Percentiles rank a stretch among this genome's conserved stretches.
Evolutionary conservation across 2,888 invertebrate species (phyloP).

Genomic region (Eupelmus urozonus): DNA sequence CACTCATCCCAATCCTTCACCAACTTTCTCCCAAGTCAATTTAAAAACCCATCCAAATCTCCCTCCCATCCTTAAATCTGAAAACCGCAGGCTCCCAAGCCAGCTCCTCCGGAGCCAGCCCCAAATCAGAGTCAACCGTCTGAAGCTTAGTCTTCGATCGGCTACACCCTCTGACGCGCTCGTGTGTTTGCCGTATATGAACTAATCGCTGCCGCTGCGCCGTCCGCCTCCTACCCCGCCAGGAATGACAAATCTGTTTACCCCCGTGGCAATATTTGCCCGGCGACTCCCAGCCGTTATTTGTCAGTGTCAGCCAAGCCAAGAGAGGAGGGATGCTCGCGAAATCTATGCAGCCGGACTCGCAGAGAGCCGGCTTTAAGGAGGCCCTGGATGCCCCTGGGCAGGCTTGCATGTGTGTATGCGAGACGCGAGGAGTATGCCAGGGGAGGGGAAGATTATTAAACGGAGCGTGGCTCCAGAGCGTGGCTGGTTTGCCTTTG

Average conservation of each 20-base stretch:
- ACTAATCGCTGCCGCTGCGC: slow-evolving; percentile 56
- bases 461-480: no score
- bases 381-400: neutral
- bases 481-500: no score
- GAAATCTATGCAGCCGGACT: slow-evolving; percentile 19
- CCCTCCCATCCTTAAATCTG: no score
- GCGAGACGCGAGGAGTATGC: no score
- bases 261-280: slow-evolving; percentile 64
- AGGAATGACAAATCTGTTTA: slow-evolving; percentile 69
- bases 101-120: neutral
- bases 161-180: no score
- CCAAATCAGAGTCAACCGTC: neutral
- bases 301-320: slow-evolving; percentile 61
- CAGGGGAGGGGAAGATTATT: no score
- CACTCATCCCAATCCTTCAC: no score
- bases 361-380: no score
- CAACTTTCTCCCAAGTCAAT: no score
- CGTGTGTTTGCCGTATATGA: slow-evolving; percentile 29
- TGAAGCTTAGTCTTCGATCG: neutral
- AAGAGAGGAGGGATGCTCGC: no score
- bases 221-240: slow-evolving; percentile 3
- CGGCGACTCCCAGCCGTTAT: slow-evolving; percentile 44
- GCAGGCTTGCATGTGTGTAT: neutral
- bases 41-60: no score
- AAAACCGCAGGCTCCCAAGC: no score